A percentile compares a stretch with the other conserved stretches of the same genome.
These are phyloP conservation scores for Apoda limacodes DNA, from an alignment of 2,888 invertebrate species.

Conservation along the genomic window DNA sequence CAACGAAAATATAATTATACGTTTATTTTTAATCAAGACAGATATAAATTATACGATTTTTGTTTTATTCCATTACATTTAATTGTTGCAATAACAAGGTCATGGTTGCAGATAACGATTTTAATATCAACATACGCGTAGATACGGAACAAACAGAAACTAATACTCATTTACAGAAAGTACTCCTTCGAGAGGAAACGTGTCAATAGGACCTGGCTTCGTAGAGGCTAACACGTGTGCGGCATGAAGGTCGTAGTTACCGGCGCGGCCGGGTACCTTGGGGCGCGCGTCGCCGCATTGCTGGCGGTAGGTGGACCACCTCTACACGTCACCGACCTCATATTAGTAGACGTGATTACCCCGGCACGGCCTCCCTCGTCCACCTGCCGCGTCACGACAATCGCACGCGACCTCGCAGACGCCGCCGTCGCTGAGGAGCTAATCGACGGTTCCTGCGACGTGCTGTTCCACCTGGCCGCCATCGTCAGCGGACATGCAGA, in stretches of 20 bases:
- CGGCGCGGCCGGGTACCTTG: conserved; percentile 44
- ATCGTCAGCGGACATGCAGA: conserved; percentile 54
- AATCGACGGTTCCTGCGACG: conserved; percentile 27
- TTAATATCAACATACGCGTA: too few relatives aligned
- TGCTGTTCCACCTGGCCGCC: conserved; percentile 51
- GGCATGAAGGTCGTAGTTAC: conserved; percentile 49
- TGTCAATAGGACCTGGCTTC: too few relatives aligned
- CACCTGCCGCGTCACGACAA: conserved; percentile 18
- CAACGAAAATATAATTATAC: too few relatives aligned
- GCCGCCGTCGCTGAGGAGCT: conserved; percentile 29
- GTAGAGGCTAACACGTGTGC: too few relatives aligned
- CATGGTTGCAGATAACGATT: too few relatives aligned
- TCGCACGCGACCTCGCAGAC: conserved; percentile 26
- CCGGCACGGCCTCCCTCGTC: conserved; percentile 24
- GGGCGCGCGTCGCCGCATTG: conserved; percentile 31
- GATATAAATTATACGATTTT: too few relatives aligned
- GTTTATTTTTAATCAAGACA: too few relatives aligned
- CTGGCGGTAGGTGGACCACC: conserved; percentile 26
- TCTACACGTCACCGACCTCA: conserved; percentile 25
- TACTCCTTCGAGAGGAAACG: too few relatives aligned
- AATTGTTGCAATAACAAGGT: too few relatives aligned
- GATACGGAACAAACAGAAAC: too few relatives aligned
- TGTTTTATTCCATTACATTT: too few relatives aligned
- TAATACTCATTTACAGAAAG: too few relatives aligned
- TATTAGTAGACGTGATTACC: conserved; percentile 26